phyloP scores from a whole-genome alignment of 2,797 vertebrate species.

The Prunella strophiata region DNA sequence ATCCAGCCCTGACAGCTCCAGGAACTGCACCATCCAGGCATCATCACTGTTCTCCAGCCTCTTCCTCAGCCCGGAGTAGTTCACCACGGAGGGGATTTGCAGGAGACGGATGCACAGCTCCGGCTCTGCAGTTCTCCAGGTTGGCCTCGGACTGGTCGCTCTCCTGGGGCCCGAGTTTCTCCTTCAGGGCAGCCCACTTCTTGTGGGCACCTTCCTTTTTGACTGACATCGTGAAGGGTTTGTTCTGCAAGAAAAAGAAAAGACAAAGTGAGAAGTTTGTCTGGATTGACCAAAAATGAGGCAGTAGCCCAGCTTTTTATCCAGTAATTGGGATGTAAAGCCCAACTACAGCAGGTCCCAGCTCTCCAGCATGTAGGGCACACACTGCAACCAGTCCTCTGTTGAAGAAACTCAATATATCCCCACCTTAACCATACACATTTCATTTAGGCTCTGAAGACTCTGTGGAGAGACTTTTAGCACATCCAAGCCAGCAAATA shows the following conservation, averaged over 20 bases:
- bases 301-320: neutral
- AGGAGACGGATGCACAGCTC: slow-evolving; percentile 95
- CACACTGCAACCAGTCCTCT: neutral
- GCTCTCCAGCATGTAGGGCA: neutral
- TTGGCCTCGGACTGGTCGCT: slow-evolving; percentile 91
- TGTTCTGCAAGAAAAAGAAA: slow-evolving; percentile 35
- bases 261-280: neutral
- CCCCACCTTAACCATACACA: neutral
- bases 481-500: neutral
- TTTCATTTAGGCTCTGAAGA: neutral
- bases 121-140: slow-evolving; percentile 91
- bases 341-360: neutral
- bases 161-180: slow-evolving; percentile 89
- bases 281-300: neutral
- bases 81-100: slow-evolving; percentile 93
- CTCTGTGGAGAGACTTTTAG: neutral
- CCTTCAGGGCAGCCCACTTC: slow-evolving; percentile 91
- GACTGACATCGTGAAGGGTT: slow-evolving; percentile 80
- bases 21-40: slow-evolving; percentile 96
- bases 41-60: slow-evolving; percentile 91
- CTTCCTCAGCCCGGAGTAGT: slow-evolving; percentile 95
- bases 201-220: slow-evolving; percentile 85
- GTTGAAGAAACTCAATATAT: neutral
- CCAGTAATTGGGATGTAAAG: neutral
- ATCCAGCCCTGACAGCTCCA: slow-evolving; percentile 94